Evolutionary conservation across 2,113 vertebrate species (phyloP).

Genomic region (Notarius lentiginosus): DNA sequence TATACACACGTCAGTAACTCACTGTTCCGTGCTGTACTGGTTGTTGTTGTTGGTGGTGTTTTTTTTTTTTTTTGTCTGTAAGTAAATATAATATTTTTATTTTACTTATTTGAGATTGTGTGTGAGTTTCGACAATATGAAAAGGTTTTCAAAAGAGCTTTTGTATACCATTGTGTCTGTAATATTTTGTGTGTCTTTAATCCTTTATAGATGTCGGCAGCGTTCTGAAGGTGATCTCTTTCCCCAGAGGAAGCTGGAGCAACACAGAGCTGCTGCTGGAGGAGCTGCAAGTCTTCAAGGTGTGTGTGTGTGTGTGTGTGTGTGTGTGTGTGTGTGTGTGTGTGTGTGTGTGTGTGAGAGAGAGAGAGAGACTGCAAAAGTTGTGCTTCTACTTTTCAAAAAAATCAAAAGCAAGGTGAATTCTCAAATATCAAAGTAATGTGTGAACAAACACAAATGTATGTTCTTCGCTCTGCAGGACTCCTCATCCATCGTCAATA

Average conservation of each 20-base stretch:
- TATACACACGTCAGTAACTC: too few species aligned
- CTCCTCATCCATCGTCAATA: slow-evolving; percentile 81
- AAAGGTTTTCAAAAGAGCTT: not conserved
- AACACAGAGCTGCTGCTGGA: slow-evolving; percentile 89
- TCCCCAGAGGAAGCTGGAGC: slow-evolving; percentile 84
- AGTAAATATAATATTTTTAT: not conserved
- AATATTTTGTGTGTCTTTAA: not conserved
- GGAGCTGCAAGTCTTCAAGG: slow-evolving; percentile 93
- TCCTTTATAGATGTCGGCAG: slow-evolving; percentile 82
- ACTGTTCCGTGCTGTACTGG: too few species aligned
- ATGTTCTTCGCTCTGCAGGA: slow-evolving; percentile 73
- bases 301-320: slow-evolving; percentile 58
- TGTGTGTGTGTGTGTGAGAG: too few species aligned
- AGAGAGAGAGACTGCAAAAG: too few species aligned
- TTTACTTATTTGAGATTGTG: not conserved
- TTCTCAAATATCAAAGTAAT: not conserved
- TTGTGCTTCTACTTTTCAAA: not conserved
- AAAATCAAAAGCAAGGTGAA: not conserved
- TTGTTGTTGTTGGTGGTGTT: too few species aligned
- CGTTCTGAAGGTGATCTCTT: slow-evolving; percentile 90
- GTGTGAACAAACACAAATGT: slow-evolving; percentile 1
- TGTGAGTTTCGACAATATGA: not conserved
- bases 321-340: too few species aligned
- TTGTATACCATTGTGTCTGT: not conserved
- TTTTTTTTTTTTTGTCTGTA: not conserved